Conservation (phyloP, 2,888 invertebrate species). For the Lithophane ornitopus region DNA sequence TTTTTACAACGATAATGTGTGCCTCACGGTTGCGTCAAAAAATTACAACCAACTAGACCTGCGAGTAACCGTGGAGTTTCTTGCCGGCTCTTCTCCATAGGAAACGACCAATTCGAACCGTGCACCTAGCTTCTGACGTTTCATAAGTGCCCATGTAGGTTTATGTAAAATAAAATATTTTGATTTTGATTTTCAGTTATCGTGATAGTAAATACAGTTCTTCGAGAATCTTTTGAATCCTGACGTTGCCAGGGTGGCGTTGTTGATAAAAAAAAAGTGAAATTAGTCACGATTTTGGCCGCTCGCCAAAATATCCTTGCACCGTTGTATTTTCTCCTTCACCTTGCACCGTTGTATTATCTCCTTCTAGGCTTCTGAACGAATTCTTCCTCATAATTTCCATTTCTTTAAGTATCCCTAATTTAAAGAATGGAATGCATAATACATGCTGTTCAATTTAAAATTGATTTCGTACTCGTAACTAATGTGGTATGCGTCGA, state of each 20-base stretch:
- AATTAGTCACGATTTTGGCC: background rate
- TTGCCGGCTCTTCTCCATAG: too few relatives aligned
- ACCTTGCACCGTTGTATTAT: background rate
- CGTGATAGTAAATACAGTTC: background rate
- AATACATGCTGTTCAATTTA: slow-evolving; percentile 4
- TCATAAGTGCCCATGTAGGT: too few relatives aligned
- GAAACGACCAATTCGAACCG: too few relatives aligned
- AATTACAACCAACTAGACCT: too few relatives aligned
- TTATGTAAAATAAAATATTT: too few relatives aligned
- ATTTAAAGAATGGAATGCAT: slow-evolving; percentile 33
- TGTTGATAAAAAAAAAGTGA: background rate
- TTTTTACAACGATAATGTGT: too few relatives aligned
- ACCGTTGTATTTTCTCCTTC: background rate
- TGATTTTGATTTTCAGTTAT: too few relatives aligned
- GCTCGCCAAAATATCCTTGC: background rate
- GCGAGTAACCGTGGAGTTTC: background rate
- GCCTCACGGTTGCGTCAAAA: too few relatives aligned
- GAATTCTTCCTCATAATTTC: background rate
- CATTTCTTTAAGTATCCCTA: background rate
- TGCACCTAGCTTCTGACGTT: too few relatives aligned
- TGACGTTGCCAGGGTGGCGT: background rate
- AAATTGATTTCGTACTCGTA: slow-evolving; percentile 40
- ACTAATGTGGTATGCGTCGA: slow-evolving; percentile 44
- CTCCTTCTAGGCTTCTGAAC: background rate
- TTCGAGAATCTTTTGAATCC: background rate